Base-by-base conservation (phyloP, 2,113 vertebrate species). In the Lonchura striata region DNA sequence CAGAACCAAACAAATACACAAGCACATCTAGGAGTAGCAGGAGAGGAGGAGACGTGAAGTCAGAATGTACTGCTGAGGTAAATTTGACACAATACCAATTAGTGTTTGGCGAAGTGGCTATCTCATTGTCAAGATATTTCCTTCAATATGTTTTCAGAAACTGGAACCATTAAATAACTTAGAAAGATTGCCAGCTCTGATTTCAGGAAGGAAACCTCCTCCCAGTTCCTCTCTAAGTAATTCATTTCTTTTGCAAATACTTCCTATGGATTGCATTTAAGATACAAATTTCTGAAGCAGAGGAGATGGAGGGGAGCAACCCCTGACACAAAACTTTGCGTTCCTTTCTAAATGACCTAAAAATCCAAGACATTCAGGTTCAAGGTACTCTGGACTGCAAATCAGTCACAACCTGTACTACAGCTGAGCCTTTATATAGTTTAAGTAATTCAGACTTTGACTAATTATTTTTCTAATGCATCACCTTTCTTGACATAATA, bases 121-220 rank as follows among this genome's bases (percentile, higher is more conserved):
- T 96, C 97, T 98, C 98, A 98, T 98, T 98, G 98, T 98, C 97
- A 94, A 97, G 97, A 97, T 97, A 98, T 98, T 98, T 98, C 98
- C 98, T 98, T 97, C 95, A 97, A 96, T 97, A 92, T 98, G 98
- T 98, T 98, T 98, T 97, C 97, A 98, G 97, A 98, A 97, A 96
- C 96, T 97, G 86, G 50, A 54, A 95, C 96, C 95, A 94, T 98
- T 96, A 97, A 98, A 98, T 96, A 97, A 97, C 95, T 76, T 90
- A 92, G 97, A 98, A 96, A 90, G 97, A 98, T 98, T 25, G 98
- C 97, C 98, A 98, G 96, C 92, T 97, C 92, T 98, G 97, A 98
- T 98, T 97, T 96, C 97, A 98, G 98, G 98, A 98, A 98, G 98
- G 98, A 98, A 98, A 97, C 96, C 97, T 97, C 97, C 98, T 98